Evolutionary conservation across 23 tunicate species (phyloP).

Genomic region (Trididemnum nubilum): DNA sequence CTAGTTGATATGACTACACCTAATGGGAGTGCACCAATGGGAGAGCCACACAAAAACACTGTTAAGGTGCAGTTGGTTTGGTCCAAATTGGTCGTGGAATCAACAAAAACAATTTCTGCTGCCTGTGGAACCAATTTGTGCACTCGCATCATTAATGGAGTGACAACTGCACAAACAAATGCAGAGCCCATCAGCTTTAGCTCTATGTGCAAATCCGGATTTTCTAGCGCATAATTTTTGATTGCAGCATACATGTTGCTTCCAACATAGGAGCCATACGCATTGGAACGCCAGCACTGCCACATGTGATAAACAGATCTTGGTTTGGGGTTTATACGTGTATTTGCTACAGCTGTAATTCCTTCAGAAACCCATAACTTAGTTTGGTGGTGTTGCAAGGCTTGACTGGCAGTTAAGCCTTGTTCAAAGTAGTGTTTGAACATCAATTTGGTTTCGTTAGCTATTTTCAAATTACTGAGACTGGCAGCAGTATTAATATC

Average conservation of each 20-base stretch:
- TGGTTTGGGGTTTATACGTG: background rate
- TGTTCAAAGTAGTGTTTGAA: background rate
- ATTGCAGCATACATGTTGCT: background rate
- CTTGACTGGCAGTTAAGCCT: background rate
- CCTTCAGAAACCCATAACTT: background rate
- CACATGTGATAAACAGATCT: background rate
- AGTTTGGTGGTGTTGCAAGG: background rate
- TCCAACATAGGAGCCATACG: background rate
- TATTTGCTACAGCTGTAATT: background rate
- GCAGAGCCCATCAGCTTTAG: background rate
- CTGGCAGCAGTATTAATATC: no score
- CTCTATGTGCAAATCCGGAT: background rate
- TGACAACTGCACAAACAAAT: slow-evolving; percentile 3
- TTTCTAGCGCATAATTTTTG: background rate
- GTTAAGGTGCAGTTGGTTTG: slow-evolving; percentile 8
- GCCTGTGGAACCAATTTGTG: background rate
- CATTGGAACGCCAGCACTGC: background rate
- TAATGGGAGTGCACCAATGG: background rate
- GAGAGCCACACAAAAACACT: background rate
- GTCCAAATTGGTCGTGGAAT: background rate
- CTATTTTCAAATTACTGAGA: no score
- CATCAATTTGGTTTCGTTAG: no score
- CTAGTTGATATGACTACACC: background rate
- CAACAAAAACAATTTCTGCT: background rate
- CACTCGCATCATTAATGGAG: background rate